Conservation (phyloP, 92 coral and sea anemone genomes). For the Zoanthus sansibaricus region DNA sequence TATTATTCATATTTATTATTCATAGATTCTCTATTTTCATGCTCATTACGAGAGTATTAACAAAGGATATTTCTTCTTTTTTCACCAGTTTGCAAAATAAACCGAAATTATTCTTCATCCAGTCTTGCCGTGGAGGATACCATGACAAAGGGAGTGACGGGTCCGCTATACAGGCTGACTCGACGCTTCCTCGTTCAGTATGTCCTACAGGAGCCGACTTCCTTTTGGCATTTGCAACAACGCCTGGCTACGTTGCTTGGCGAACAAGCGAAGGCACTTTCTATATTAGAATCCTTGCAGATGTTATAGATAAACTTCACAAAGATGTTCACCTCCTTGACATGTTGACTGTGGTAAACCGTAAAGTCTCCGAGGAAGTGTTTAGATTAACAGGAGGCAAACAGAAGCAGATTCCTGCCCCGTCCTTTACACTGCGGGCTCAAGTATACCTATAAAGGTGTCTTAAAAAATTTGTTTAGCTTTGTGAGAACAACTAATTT, state of each 20-base stretch:
- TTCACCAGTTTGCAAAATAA: slow-evolving; percentile 27
- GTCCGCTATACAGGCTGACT: not conserved
- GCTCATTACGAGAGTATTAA: not conserved
- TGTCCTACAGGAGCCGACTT: slow-evolving; percentile 38
- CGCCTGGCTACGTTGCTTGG: slow-evolving; percentile 46
- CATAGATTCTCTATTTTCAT: no score
- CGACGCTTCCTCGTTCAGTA: slow-evolving; percentile 39
- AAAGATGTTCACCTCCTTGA: slow-evolving; percentile 38
- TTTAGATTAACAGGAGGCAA: not conserved
- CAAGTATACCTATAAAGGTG: slow-evolving; percentile 25
- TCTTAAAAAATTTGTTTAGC: not conserved
- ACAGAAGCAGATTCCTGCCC: slow-evolving; percentile 49
- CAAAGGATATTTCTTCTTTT: not conserved
- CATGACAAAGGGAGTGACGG: slow-evolving; percentile 35
- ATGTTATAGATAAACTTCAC: slow-evolving; percentile 35
- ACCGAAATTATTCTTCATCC: slow-evolving; percentile 48
- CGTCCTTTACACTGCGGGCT: slow-evolving; percentile 44
- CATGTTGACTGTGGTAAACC: slow-evolving; percentile 48
- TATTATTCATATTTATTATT: no score
- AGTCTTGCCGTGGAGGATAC: slow-evolving; percentile 37
- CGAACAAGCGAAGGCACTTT: slow-evolving; percentile 24
- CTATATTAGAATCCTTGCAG: slow-evolving; percentile 18
- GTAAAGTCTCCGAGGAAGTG: slow-evolving; percentile 43
- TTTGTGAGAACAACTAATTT: no score
- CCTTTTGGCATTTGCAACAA: slow-evolving; percentile 45